Base-by-base conservation (phyloP, 2,113 vertebrate genomes). In the Aptenodytes patagonicus region DNA sequence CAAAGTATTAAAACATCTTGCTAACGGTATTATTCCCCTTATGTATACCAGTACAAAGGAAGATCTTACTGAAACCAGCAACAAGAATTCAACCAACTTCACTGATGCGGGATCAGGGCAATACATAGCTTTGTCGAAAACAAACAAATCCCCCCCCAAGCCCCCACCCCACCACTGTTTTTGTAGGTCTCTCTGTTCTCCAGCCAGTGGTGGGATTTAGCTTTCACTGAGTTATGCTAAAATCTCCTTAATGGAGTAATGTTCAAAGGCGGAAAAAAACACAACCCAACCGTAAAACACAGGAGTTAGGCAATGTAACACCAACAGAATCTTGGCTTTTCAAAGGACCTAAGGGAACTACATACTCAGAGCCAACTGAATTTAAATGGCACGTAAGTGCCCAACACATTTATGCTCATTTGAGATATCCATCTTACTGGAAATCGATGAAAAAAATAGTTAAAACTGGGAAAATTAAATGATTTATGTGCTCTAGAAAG, bases 271-370 rank as follows among this genome's bases (percentile, higher is more conserved):
- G 4, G 40, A 64, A 85, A 73, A 91, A 22, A 17, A 0, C 40
- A 22, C 69, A 96, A 73, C 69, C 49, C 93, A 95, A 68, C 82
- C 81, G 65, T 66, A 82, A 91, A 94, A 64, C 75, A 75, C 60
- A 38, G 34, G 84, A 69, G 61, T 94, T 95, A 79, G 73, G 95
- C 90, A 96, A 96, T 51, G 61, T 70, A 93, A 93, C 71, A 92
- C 73, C 92, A 97, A 55, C 69, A 94, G 46, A 94, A 87, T 95
- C 92, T 90, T 94, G 93, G 93, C 93, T 95, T 94, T 93, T 76
- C 73, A 69, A 69, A 91, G 84, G 61, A 81, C 95, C 83, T 91
- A 83, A 82, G 93, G 81, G 95, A 96, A 57, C 46, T 20, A 24
- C 22, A 11, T 26, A 72, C 34, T 76, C 34, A 10, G 82, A 92